These are phyloP conservation scores for Xiphophorus hellerii DNA, from an alignment of 2,113 vertebrate species.

Conservation along the genomic window DNA sequence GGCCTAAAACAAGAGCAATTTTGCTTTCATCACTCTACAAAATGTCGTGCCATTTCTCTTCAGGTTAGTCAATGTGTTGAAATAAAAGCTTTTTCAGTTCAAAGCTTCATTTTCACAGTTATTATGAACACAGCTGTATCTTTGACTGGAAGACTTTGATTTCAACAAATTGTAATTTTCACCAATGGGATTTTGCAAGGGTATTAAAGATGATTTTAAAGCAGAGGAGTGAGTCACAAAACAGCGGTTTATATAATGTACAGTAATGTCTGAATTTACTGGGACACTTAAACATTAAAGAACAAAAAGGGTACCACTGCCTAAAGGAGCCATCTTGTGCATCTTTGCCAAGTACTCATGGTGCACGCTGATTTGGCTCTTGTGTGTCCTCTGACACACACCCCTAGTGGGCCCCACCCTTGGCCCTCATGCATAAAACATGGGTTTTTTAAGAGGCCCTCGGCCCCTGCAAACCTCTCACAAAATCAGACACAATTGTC, in stretches of 20 bases:
- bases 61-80: too few relatives aligned
- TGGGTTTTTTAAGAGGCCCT: conserved; percentile 55
- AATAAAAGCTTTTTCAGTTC: too few relatives aligned
- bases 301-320: conserved; percentile 55
- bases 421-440: conserved; percentile 79
- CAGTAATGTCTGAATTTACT: conserved; percentile 26
- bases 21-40: too few relatives aligned
- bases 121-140: background rate
- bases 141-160: conserved; percentile 31
- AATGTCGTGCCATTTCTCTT: too few relatives aligned
- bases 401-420: conserved; percentile 63
- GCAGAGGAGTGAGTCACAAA: background rate
- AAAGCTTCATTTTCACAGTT: too few relatives aligned
- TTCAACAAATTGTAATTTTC: background rate
- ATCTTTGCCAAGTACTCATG: conserved; percentile 71
- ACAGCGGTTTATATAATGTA: background rate
- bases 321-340: conserved; percentile 57
- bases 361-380: conserved; percentile 56
- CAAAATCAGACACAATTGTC: conserved; percentile 37
- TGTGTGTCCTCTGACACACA: conserved; percentile 52
- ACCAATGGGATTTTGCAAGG: too few relatives aligned
- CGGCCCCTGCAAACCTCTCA: conserved; percentile 40
- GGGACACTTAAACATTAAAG: conserved; percentile 38
- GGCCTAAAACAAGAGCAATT: too few relatives aligned
- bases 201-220: background rate